Conservation (phyloP, 2,113 vertebrate genomes). For the Anolis sagrei region DNA sequence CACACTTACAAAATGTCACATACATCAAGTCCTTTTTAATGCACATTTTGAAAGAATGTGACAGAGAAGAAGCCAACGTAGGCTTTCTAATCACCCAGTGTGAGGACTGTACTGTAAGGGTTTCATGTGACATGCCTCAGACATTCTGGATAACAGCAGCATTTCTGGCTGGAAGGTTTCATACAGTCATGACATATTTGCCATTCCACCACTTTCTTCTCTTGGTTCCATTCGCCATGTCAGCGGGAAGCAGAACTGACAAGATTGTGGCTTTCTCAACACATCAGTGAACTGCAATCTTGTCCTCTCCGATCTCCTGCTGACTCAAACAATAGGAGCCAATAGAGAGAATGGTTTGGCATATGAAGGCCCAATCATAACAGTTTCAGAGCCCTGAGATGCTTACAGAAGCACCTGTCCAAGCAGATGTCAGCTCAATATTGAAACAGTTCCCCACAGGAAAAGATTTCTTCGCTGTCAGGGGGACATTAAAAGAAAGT, state of each 20-base stretch:
- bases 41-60: not conserved
- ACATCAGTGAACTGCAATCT: conserved; percentile 46
- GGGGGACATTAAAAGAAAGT: conserved; percentile 29
- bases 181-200: conserved; percentile 38
- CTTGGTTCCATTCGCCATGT: conserved; percentile 53
- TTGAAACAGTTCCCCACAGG: conserved; percentile 1
- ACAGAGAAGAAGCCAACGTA: conserved; percentile 24
- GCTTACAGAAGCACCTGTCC: conserved; percentile 8
- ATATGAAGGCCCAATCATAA: conserved; percentile 24
- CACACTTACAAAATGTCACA: not conserved
- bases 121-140: conserved; percentile 40
- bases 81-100: conserved; percentile 37
- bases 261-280: conserved; percentile 46
- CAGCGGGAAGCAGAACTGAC: conserved; percentile 48
- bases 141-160: conserved; percentile 48
- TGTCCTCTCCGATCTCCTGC: conserved; percentile 50
- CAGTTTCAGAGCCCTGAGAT: conserved; percentile 42
- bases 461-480: conserved; percentile 28
- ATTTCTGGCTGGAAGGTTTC: conserved; percentile 24
- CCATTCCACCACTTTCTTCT: conserved; percentile 44
- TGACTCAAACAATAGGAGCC: conserved; percentile 51
- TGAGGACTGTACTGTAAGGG: conserved; percentile 26
- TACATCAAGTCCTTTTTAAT: not conserved
- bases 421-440: conserved; percentile 27
- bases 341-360: conserved; percentile 44